phyloP scores from a whole-genome alignment of 2,888 invertebrate species.

The Agonum fuliginosum region DNA sequence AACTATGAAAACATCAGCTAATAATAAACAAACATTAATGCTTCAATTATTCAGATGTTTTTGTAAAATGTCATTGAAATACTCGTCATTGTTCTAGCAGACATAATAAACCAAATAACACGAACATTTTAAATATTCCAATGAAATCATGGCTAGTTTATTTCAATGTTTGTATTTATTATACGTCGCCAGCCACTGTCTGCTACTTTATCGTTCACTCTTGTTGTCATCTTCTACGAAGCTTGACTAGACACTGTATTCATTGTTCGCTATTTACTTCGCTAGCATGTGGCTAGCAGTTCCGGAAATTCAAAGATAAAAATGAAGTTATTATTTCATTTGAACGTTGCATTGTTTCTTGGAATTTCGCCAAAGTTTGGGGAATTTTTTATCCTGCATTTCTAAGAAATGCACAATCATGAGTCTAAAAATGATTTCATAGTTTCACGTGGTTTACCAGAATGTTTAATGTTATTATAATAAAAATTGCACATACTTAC shows the following conservation, averaged over 20 bases:
- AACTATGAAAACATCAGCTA: background rate
- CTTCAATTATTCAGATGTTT: constrained; percentile 35
- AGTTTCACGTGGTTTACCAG: background rate
- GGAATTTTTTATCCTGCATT: constrained; percentile 4
- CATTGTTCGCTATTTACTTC: background rate
- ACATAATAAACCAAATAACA: constrained; percentile 43
- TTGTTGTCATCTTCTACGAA: background rate
- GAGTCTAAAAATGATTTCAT: background rate
- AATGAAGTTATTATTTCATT: constrained; percentile 36
- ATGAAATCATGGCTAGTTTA: constrained; percentile 35
- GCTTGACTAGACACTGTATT: background rate
- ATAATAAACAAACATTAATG: constrained; percentile 29
- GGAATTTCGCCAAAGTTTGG: constrained; percentile 17
- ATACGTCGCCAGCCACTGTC: background rate
- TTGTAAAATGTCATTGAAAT: constrained; percentile 25
- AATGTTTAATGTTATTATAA: background rate
- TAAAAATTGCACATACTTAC: no score
- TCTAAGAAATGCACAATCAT: background rate
- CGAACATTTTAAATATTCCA: constrained; percentile 27
- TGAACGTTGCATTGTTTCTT: constrained; percentile 11
- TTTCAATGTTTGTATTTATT: constrained; percentile 34
- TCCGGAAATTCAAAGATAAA: constrained; percentile 13
- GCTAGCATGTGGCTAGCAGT: constrained; percentile 18
- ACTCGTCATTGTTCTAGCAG: constrained; percentile 17
- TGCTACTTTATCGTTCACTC: background rate